These are phyloP conservation scores for Drosophila arawakana DNA, from an alignment of 1,140 invertebrate genomes.

Conservation along the genomic window DNA sequence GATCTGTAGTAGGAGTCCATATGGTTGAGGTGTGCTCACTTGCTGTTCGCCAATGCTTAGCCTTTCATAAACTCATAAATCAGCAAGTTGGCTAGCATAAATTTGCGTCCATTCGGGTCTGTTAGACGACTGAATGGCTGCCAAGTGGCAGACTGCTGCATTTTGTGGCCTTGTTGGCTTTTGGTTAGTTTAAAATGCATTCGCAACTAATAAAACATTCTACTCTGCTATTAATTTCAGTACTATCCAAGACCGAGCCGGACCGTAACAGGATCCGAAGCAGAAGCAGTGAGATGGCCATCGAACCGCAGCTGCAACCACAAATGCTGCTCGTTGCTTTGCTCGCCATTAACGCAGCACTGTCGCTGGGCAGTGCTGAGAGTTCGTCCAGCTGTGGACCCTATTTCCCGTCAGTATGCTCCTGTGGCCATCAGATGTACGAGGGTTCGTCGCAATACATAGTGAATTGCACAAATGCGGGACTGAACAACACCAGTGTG, in stretches of 20 bases:
- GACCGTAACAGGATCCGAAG: background rate
- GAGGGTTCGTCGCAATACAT: slow-evolving; percentile 86
- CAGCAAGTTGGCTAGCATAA: slow-evolving; percentile 70
- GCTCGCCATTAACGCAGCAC: slow-evolving; percentile 42
- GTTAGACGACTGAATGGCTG: background rate
- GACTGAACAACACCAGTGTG: slow-evolving; percentile 86
- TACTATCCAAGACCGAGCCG: background rate
- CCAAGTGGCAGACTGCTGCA: slow-evolving; percentile 30
- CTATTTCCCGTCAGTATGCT: slow-evolving; percentile 85
- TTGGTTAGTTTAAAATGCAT: slow-evolving; percentile 67
- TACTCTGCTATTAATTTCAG: slow-evolving; percentile 58
- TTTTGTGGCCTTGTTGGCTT: slow-evolving; percentile 37
- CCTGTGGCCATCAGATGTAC: slow-evolving; percentile 86
- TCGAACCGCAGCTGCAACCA: slow-evolving; percentile 47
- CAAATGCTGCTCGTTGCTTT: slow-evolving; percentile 52
- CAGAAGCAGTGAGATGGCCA: slow-evolving; percentile 40
- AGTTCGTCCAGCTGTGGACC: slow-evolving; percentile 84
- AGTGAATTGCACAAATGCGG: slow-evolving; percentile 90
- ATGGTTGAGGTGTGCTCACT: slow-evolving; percentile 21
- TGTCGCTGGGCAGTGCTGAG: slow-evolving; percentile 50
- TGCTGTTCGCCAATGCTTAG: slow-evolving; percentile 31
- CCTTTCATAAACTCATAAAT: slow-evolving; percentile 73
- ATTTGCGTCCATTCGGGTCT: slow-evolving; percentile 29
- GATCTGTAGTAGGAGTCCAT: background rate
- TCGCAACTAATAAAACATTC: slow-evolving; percentile 63